phyloP scores from a whole-genome alignment of 1,140 invertebrate genomes.

The Phenacoccus solenopsis region DNA sequence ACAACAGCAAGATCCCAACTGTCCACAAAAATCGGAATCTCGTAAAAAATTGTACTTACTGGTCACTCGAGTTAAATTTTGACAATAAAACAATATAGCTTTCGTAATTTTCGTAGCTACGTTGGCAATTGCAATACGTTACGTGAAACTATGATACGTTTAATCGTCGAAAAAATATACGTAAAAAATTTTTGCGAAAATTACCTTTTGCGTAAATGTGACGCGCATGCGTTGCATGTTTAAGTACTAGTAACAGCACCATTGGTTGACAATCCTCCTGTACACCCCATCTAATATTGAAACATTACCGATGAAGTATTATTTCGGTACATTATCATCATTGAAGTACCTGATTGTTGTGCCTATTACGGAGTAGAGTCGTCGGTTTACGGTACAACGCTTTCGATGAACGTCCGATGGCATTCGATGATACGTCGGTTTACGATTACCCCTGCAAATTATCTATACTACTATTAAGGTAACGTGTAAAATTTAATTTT shows the following conservation, averaged over 20 bases:
- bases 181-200: background rate
- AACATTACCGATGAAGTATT: conserved; percentile 15
- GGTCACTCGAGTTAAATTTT: too few relatives aligned
- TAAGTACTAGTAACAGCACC: conserved; percentile 5
- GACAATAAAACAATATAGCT: too few relatives aligned
- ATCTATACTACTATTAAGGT: background rate
- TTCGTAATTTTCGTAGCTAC: too few relatives aligned
- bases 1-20: too few relatives aligned
- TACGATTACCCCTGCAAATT: background rate
- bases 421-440: background rate
- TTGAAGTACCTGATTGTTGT: background rate
- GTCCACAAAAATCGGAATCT: too few relatives aligned
- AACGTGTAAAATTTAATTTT: background rate
- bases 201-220: background rate
- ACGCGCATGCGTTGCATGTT: background rate
- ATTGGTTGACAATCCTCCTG: conserved; percentile 8
- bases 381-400: background rate
- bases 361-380: background rate
- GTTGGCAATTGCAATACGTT: background rate
- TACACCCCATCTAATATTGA: background rate
- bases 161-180: background rate
- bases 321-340: conserved; percentile 5
- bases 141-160: background rate
- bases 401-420: background rate
- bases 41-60: too few relatives aligned